Evolutionary conservation across 2,888 invertebrate genomes (phyloP), one percentile per base, ranked within the genome.

Genomic region (Archips crataeganus): DNA sequence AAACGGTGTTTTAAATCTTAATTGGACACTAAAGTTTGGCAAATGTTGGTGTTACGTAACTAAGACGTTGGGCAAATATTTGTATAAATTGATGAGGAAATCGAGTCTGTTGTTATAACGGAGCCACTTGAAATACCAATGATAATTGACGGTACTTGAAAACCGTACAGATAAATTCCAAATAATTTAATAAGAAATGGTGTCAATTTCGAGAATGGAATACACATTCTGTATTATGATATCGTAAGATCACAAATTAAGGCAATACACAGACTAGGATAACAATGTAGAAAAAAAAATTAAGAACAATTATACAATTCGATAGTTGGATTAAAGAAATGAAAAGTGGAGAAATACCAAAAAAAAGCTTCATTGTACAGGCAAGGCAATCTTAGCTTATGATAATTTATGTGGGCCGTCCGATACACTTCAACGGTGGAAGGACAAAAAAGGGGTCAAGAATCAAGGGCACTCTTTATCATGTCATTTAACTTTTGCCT

Each of bases 51-150:
- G 15, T 39, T 51, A 6, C 51, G 51, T 36, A 32, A 47, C 36
- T 32, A 49, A 60, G 11, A 36, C 62, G 57, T 70, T 59, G 57
- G 11, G n/a, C 60, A 65, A 60, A 49, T 60, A 59, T 59, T 57
- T 36, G 47, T 36, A 32, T 36, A 57, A 49, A 57, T 23, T 23
- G 45, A 68, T 57, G 68, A 68, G 47, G 47, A 57, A 57, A 63
- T 32, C 13, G 13, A 54, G 9, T 39, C 47, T 72, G 67, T 67
- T 68, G 57, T 47, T 68, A 59, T 39, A 68, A 34, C 47, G 23
- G 54, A 54, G 9, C 39, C 72, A 68, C 68, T 73, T 36, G 63
- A 69, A 73, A 63, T 42, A 36, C 32, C 23, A 42, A 54, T 54
- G 15, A 54, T 54, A 54, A 61, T 23, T n/a, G 32, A 49, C 39